Conservation (phyloP, 2,797 vertebrate species). For the Oreochromis mossambicus region DNA sequence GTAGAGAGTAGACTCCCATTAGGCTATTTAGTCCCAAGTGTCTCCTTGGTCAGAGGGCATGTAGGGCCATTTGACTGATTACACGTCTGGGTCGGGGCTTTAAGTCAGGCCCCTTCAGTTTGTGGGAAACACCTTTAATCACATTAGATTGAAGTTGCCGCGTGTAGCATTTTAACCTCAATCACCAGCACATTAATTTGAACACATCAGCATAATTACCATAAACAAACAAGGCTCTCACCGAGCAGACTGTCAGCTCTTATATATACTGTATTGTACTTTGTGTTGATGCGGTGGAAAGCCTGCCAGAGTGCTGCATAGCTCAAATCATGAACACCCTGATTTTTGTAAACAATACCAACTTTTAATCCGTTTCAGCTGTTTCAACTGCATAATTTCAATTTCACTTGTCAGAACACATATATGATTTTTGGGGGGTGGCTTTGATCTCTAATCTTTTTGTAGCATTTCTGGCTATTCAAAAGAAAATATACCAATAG, state of each 20-base stretch:
- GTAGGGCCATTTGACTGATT: conserved; percentile 32
- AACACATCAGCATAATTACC: conserved; percentile 46
- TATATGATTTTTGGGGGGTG: neutral
- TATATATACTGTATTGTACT: neutral
- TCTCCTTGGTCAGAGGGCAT: conserved; percentile 9
- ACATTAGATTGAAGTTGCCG: conserved; percentile 29
- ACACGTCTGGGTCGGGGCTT: neutral
- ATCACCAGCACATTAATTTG: conserved; percentile 45
- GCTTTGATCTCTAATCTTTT: neutral
- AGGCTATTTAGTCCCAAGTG: neutral
- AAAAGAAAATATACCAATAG: neutral
- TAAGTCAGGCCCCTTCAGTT: neutral
- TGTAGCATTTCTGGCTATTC: neutral
- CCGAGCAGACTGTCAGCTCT: neutral
- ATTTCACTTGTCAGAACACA: neutral
- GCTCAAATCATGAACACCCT: neutral
- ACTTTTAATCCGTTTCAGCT: neutral
- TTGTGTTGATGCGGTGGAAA: neutral
- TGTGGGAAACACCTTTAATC: conserved; percentile 30
- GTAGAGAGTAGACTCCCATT: neutral
- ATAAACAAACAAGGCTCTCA: conserved; percentile 39
- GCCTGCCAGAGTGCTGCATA: neutral
- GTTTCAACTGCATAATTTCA: neutral
- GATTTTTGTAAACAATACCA: neutral
- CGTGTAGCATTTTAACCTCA: conserved; percentile 37